Conservation (phyloP, 2,888 invertebrate genomes). For the Acanthosoma haemorrhoidale region DNA sequence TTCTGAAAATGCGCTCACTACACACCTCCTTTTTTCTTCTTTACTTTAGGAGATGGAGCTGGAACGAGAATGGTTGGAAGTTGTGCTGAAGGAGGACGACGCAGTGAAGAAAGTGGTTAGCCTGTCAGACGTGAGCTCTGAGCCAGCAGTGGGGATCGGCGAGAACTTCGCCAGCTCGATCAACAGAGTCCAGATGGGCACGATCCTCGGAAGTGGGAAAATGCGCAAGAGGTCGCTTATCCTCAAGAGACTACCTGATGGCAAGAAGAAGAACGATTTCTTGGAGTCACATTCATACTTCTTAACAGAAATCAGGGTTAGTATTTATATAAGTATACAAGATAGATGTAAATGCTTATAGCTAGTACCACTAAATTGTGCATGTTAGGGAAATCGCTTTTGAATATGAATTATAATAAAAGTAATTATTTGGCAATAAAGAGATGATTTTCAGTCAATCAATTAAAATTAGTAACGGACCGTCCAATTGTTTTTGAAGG, state of each 20-base stretch:
- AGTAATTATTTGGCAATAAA: no score
- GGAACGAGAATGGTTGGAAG: conserved; percentile 30
- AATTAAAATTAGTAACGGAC: no score
- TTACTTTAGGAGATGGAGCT: no score
- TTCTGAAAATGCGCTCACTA: no score
- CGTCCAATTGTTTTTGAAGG: no score
- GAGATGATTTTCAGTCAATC: no score
- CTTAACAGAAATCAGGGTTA: conserved; percentile 33
- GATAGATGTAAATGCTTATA: no score
- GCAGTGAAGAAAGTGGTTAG: conserved; percentile 21
- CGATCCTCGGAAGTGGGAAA: conserved; percentile 29
- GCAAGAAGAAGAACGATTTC: conserved; percentile 17
- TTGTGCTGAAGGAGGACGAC: conserved; percentile 30
- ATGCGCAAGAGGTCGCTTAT: conserved; percentile 23
- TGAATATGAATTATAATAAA: no score
- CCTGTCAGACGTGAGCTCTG: conserved; percentile 11
- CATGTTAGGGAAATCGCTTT: no score
- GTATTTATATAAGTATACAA: no score
- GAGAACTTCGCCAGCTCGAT: conserved; percentile 35
- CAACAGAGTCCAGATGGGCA: conserved; percentile 25
- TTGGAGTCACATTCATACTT: conserved; percentile 24
- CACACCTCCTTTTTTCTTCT: no score
- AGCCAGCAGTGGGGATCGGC: conserved; percentile 27
- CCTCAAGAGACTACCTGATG: conserved; percentile 32
- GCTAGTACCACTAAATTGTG: no score